A percentile compares a stretch with the other conserved stretches of the same genome.
Evolutionary conservation across 2,113 vertebrate genomes (phyloP).

Genomic region (Chunga burmeisteri): DNA sequence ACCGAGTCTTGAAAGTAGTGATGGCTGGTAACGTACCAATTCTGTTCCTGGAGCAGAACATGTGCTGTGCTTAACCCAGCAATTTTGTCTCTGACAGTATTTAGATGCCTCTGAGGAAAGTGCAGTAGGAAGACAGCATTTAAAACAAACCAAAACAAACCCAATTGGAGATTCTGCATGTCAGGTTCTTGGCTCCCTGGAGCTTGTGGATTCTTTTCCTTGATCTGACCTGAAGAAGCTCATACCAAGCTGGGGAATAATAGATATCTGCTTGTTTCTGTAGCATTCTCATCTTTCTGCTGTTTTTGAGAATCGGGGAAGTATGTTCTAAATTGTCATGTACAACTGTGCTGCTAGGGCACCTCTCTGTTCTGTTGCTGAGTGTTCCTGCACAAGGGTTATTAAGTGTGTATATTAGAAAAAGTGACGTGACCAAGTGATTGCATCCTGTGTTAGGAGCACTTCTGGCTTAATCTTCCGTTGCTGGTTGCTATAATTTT

Average conservation of each 20-base stretch:
- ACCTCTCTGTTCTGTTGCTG: not conserved
- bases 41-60: not conserved
- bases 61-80: not conserved
- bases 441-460: not conserved
- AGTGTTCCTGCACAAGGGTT: rapidly evolving
- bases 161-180: not conserved
- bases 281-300: not conserved
- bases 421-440: rapidly evolving
- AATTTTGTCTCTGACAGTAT: not conserved
- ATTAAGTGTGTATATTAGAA: rapidly evolving
- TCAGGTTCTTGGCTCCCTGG: not conserved
- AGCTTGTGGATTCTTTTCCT: not conserved
- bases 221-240: not conserved
- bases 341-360: not conserved
- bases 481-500: not conserved
- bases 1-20: not conserved
- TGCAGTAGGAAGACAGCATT: not conserved
- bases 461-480: not conserved
- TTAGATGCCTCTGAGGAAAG: not conserved
- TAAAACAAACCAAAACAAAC: not conserved
- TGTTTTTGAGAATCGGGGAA: not conserved
- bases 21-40: not conserved
- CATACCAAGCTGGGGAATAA: not conserved
- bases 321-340: not conserved
- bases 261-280: not conserved